A percentile compares a stretch with the other conserved stretches of the same genome.
Conservation (phyloP, 1,140 invertebrate genomes). For the Drosophila funebris region DNA sequence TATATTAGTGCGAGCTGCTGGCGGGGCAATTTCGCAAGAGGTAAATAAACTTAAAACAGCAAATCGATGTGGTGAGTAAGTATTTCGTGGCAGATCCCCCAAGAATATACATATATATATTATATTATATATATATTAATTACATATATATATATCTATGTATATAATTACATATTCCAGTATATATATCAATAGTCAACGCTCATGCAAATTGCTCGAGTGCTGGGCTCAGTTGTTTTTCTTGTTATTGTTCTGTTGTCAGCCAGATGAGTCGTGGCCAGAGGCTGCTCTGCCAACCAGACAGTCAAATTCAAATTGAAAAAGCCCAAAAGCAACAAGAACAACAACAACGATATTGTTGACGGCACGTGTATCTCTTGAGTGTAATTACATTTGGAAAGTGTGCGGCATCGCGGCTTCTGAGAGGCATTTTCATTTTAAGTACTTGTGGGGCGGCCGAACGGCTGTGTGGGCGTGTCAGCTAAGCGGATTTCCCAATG, state of each 20-base stretch:
- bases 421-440: conserved; percentile 55
- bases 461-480: conserved; percentile 27
- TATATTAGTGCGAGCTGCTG: conserved; percentile 14
- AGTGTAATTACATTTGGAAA: conserved; percentile 79
- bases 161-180: neutral
- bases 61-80: conserved; percentile 17
- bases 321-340: conserved; percentile 39
- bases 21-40: conserved; percentile 44
- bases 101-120: conserved; percentile 32
- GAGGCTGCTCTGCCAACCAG: neutral
- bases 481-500: conserved; percentile 54
- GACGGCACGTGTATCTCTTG: conserved; percentile 77
- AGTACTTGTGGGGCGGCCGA: conserved; percentile 20
- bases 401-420: conserved; percentile 61
- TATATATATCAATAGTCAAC: conserved; percentile 15
- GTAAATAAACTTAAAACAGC: conserved; percentile 56
- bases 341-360: conserved; percentile 36
- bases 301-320: conserved; percentile 71
- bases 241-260: conserved; percentile 30
- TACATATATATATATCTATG: neutral
- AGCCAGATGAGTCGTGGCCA: conserved; percentile 20
- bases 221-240: conserved; percentile 24
- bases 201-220: conserved; percentile 46
- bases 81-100: conserved; percentile 3
- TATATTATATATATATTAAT: conserved; percentile 1